Percentiles rank a stretch among this genome's conserved stretches.
phyloP scores from a whole-genome alignment of 30 jellyfish, hydroid and myxozoan genomes.

The Pelagia noctiluca region DNA sequence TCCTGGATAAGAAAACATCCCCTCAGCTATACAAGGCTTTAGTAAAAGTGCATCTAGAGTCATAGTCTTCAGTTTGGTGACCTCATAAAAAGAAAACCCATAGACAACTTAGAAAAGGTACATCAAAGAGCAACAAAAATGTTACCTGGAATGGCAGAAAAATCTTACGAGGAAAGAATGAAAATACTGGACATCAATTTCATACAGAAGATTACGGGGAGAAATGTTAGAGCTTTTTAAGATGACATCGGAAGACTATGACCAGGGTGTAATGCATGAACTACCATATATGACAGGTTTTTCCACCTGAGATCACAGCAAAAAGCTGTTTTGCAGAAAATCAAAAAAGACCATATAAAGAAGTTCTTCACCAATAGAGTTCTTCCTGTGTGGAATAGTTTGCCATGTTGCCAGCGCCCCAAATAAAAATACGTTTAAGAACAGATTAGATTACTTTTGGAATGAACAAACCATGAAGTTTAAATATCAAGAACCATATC shows the following conservation, averaged over 20 bases:
- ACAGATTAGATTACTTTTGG: too few species aligned
- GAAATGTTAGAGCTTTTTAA: conserved; percentile 4
- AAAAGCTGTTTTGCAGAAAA: conserved; percentile 6
- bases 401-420: conserved; percentile 6
- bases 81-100: not conserved
- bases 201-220: conserved; percentile 24
- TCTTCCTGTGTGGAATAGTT: conserved; percentile 10
- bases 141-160: conserved; percentile 9
- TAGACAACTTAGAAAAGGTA: conserved; percentile 19
- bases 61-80: conserved; percentile 6
- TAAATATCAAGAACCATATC: conserved; percentile 4
- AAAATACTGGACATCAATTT: conserved; percentile 9
- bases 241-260: conserved; percentile 8
- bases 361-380: conserved; percentile 9
- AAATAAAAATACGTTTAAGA: too few species aligned
- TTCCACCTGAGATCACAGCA: conserved; percentile 7
- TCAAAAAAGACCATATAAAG: conserved; percentile 4
- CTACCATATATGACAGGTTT: conserved; percentile 1
- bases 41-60: conserved; percentile 6
- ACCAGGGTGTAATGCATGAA: conserved; percentile 15
- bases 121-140: conserved; percentile 13
- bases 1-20: conserved; percentile 16
- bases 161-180: conserved; percentile 11
- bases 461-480: conserved; percentile 14
- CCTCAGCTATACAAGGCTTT: conserved; percentile 18